Evolutionary conservation across 2,797 vertebrate genomes (phyloP).

Genomic region (Argentina silus): DNA sequence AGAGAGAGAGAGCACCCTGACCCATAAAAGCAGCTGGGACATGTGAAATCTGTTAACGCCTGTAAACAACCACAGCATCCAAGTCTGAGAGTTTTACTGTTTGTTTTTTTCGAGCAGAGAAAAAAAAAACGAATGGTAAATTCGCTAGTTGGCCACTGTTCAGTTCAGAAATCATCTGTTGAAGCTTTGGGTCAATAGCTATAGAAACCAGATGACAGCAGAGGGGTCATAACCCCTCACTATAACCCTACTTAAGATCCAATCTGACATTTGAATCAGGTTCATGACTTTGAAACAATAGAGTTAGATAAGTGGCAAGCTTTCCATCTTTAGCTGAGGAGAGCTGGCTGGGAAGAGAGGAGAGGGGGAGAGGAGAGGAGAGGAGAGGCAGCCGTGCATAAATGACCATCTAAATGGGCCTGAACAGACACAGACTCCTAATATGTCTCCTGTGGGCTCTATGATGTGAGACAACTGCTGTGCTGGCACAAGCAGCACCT

Average conservation of each 20-base stretch:
- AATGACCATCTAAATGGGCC: neutral
- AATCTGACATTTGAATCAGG: too few species aligned
- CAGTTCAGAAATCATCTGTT: neutral
- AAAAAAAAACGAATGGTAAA: neutral
- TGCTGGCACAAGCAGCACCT: neutral
- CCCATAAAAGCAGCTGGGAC: conserved; percentile 15
- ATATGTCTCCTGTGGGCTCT: neutral
- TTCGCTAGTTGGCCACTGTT: neutral
- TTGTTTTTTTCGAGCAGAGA: neutral
- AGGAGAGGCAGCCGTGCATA: neutral
- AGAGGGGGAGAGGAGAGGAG: neutral
- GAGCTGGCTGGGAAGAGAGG: too few species aligned
- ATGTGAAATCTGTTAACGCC: conserved; percentile 19
- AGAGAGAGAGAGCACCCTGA: conserved; percentile 2
- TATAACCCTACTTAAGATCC: too few species aligned
- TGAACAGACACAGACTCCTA: neutral
- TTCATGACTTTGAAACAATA: too few species aligned
- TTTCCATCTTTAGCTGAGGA: too few species aligned
- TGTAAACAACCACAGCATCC: neutral
- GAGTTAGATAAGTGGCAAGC: too few species aligned
- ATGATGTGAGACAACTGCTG: neutral
- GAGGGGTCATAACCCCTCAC: too few species aligned
- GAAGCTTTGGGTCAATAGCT: neutral
- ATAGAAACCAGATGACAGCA: neutral
- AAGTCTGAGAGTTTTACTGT: neutral